Conservation (phyloP, 2,888 invertebrate species). For the Luffia ferchaultella region DNA sequence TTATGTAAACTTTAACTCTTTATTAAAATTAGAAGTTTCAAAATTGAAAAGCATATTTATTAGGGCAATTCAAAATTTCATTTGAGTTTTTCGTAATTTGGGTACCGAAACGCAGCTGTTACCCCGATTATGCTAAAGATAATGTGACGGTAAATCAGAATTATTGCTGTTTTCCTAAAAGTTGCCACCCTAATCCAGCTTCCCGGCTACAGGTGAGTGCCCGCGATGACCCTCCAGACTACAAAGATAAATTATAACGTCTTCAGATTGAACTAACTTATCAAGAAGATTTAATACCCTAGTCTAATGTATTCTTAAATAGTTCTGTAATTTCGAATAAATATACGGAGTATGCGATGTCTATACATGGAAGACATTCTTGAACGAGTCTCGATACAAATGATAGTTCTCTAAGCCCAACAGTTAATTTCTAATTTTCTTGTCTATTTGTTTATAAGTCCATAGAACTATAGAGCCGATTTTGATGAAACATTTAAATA, state of each 20-base stretch:
- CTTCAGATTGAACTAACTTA: background rate
- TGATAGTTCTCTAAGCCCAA: too few species aligned
- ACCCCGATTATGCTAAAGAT: conserved; percentile 39
- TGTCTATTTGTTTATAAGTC: too few species aligned
- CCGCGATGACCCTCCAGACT: background rate
- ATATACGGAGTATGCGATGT: too few species aligned
- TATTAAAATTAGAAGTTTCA: background rate
- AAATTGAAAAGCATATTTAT: background rate
- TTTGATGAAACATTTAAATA: too few species aligned
- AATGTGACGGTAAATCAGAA: conserved; percentile 30
- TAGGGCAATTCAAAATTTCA: background rate
- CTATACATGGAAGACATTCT: too few species aligned
- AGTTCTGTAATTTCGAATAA: background rate
- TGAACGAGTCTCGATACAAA: too few species aligned
- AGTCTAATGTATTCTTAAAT: background rate
- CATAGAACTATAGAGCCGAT: too few species aligned
- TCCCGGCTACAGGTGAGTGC: background rate
- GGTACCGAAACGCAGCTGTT: conserved; percentile 22
- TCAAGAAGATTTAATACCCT: background rate
- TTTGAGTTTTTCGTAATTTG: conserved; percentile 1
- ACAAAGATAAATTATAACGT: background rate
- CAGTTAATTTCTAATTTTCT: too few species aligned
- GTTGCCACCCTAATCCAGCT: conserved; percentile 13
- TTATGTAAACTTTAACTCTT: too few species aligned
- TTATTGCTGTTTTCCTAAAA: conserved; percentile 17